Percentiles rank a stretch among this genome's conserved stretches.
These are phyloP conservation scores for Endotricha flammealis DNA, from an alignment of 2,888 invertebrate genomes.

Conservation along the genomic window DNA sequence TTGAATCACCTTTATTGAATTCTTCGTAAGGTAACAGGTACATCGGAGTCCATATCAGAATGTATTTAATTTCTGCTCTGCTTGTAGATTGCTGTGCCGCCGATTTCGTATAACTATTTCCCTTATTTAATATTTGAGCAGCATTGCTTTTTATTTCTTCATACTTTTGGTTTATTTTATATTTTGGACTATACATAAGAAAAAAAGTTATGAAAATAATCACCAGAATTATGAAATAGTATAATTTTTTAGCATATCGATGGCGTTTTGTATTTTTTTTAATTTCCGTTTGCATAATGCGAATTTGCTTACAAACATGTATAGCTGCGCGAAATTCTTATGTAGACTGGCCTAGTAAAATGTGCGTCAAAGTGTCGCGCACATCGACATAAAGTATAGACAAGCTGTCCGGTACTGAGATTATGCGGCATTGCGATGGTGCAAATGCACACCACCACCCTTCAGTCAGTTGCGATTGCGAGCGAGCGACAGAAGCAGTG, in stretches of 20 bases:
- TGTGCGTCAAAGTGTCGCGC: background rate
- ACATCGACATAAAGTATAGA: too few relatives aligned
- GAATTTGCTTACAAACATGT: background rate
- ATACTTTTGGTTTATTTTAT: too few relatives aligned
- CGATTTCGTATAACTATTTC: too few relatives aligned
- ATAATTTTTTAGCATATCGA: constrained; percentile 2
- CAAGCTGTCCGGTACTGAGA: too few relatives aligned
- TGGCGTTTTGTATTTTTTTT: background rate
- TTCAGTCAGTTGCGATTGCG: too few relatives aligned
- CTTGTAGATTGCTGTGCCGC: background rate
- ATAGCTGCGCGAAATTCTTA: background rate
- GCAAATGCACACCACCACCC: too few relatives aligned
- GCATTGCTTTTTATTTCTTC: too few relatives aligned
- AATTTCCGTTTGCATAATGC: background rate
- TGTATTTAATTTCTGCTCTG: constrained; percentile 32
- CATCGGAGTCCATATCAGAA: constrained; percentile 50
- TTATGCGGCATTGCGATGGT: too few relatives aligned
- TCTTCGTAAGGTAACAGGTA: constrained; percentile 40
- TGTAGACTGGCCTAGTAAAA: background rate
- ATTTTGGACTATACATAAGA: background rate
- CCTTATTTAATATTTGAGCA: too few relatives aligned
- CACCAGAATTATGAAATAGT: constrained; percentile 1
- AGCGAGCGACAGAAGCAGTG: too few relatives aligned
- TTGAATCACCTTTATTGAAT: constrained; percentile 39
- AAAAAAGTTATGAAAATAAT: constrained; percentile 1